Evolutionary conservation across 1,140 invertebrate species (phyloP).

Genomic region (Zaprionus nigranus): DNA sequence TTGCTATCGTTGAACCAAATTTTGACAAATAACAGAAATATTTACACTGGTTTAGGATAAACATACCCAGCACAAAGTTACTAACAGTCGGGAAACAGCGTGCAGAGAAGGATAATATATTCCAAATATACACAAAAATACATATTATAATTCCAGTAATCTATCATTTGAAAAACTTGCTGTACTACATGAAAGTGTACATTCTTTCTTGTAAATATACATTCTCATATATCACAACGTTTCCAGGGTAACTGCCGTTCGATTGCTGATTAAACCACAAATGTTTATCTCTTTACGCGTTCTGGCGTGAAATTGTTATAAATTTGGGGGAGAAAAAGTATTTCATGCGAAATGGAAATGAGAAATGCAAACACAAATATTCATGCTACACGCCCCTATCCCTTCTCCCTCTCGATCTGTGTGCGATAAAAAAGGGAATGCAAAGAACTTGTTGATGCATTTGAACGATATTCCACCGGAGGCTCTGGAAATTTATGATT

Average conservation of each 20-base stretch:
- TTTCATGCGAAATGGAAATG: conserved; percentile 47
- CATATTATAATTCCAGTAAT: too few relatives aligned
- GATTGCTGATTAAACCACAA: neutral
- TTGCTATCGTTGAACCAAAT: neutral
- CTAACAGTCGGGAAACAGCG: too few relatives aligned
- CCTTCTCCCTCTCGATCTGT: conserved; percentile 19
- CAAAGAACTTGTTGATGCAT: conserved; percentile 56
- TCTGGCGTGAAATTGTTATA: conserved; percentile 56
- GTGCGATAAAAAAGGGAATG: conserved; percentile 18
- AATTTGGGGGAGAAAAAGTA: conserved; percentile 14
- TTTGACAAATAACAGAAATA: neutral
- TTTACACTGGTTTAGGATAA: neutral
- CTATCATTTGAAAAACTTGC: too few relatives aligned
- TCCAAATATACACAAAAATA: too few relatives aligned
- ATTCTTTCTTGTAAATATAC: too few relatives aligned
- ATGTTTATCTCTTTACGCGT: conserved; percentile 40
- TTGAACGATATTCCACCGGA: conserved; percentile 69
- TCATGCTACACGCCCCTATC: neutral
- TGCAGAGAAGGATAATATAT: too few relatives aligned
- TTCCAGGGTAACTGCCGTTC: neutral
- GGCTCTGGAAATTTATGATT: conserved; percentile 75
- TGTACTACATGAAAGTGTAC: too few relatives aligned
- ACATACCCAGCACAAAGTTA: too few relatives aligned
- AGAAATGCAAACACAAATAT: conserved; percentile 55
- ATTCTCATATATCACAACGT: too few relatives aligned